Base-by-base conservation (phyloP, 2,797 vertebrate genomes). In the Podarcis lilfordi region DNA sequence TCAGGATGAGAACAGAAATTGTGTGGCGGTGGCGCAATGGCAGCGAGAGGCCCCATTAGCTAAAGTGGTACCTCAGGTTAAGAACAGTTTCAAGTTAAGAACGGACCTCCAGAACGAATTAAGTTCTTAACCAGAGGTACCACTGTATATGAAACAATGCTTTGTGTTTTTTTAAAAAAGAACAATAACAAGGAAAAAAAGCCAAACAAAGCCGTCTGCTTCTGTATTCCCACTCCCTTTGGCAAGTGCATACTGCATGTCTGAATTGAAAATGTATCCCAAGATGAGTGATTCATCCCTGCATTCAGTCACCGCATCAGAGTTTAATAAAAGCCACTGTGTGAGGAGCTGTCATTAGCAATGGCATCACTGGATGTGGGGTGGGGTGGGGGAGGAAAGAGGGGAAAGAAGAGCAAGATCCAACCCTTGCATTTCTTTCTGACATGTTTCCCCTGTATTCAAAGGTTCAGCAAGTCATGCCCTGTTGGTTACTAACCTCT, bases 251-350 rank as follows among this genome's bases (percentile, higher is more conserved):
- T 85, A 37, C 23, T 43, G 74, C 72, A 40, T 23, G 27, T 0
- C 0, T 71, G 32, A 59, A 77, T 35, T 68, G 17, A 75, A 84
- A 90, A 61, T 37, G 55, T 40, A 66, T 37, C 37, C 45, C 80
- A 76, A 84, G 32, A 69, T 29, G 61, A 72, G 40, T 74, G 64
- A 83, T 59, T 89, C 69, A 66, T 0, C 4, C 35, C 74, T 35
- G 50, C 50, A 81, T 32, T 81, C 87, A 88, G 64, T 88, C 75
- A 77, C 85, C 83, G 0, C 69, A 61, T 69, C 25, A 89, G 79
- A 79, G 43, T 40, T 80, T 61, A 29, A 80, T 61, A 50, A 40
- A 69, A 23, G 74, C 21, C 78, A 37, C 50, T 15, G 29, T 85
- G 0, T 43, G 82, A 61, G 43, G 69, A 74, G 85, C 86, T 72